Percentiles rank a stretch among this genome's conserved stretches.
These are phyloP conservation scores for Hesperophylax magnus DNA, from an alignment of 1,140 invertebrate species.

Conservation along the genomic window DNA sequence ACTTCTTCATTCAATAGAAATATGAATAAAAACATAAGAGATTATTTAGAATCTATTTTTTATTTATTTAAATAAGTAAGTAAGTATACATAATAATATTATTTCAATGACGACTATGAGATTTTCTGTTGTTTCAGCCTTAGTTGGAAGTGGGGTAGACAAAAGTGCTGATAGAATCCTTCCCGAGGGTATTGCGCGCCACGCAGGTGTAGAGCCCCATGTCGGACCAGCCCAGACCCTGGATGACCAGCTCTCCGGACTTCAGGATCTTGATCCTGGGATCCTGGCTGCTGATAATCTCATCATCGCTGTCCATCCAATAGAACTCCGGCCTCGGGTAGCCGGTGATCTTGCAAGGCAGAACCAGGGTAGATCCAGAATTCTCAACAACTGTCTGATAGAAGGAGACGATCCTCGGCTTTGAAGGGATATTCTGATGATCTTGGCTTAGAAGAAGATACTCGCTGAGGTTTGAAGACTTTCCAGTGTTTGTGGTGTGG, in stretches of 20 bases:
- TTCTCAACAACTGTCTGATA: conserved; percentile 71
- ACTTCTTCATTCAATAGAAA: no score
- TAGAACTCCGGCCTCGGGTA: conserved; percentile 74
- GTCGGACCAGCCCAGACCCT: conserved; percentile 79
- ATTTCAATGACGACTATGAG: no score
- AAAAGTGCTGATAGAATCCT: conserved; percentile 79
- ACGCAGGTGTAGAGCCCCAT: conserved; percentile 86
- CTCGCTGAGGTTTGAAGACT: conserved; percentile 56
- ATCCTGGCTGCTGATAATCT: conserved; percentile 69
- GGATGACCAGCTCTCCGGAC: conserved; percentile 82
- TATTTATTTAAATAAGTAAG: no score
- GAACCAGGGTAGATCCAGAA: conserved; percentile 75
- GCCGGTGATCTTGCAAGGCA: conserved; percentile 82
- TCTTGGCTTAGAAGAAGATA: conserved; percentile 61
- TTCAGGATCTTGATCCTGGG: conserved; percentile 72
- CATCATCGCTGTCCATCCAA: conserved; percentile 76
- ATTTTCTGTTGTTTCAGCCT: no score
- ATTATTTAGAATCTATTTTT: no score
- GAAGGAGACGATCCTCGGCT: conserved; percentile 71
- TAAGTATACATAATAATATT: no score
- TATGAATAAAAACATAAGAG: no score
- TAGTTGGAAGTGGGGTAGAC: conserved; percentile 77
- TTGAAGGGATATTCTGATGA: conserved; percentile 65
- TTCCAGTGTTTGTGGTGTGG: conserved; percentile 62
- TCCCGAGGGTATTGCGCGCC: conserved; percentile 77